Evolutionary conservation across 92 coral and sea anemone species (phyloP), one percentile per base, ranked within the genome.

Genomic region (Pocillopora grandis): DNA sequence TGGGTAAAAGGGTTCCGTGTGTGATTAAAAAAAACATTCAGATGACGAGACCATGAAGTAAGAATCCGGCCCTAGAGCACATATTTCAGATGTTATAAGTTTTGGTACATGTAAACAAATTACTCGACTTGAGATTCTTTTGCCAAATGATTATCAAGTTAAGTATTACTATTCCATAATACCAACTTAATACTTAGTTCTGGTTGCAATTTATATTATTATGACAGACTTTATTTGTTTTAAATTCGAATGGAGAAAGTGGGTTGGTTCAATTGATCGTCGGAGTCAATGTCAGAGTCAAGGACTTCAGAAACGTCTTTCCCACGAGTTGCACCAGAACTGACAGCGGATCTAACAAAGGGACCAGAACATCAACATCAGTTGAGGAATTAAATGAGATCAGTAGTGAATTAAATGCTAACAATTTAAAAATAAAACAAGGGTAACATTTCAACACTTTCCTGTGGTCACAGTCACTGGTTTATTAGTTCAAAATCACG

Each of bases 241-340:
- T 77, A 77, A 69, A 69, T 67, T 58, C 31, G 16, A 55, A 67
- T 77, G 67, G 67, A 77, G 81, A 77, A 77, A 61, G 67, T 20
- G 68, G 81, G 68, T 77, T 77, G 81, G 67, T 58, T 61, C 81
- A 77, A 65, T 77, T 77, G 67, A 55, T 77, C 69, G 68, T 77
- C 81, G 64, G 81, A 12, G 81, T 77, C 81, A 77, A 77, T 77
- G 73, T 68, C 52, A 21, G 73, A 68, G 73, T 68, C 36, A 68
- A 68, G 73, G 73, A 68, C 42, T 68, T 68, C 55, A 21, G 36
- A 2, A 68, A 68, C 23, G 73, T 68, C 73, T 68, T 21, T 68
- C 73, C 73, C 73, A 68, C 73, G 12, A 68, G 73, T 68, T 27
- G 73, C 73, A 68, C 73, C 73, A 68, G 73, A 68, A 68, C 73